Evolutionary conservation across 2,888 invertebrate genomes (phyloP).

Genomic region (Amaurobius ferox): DNA sequence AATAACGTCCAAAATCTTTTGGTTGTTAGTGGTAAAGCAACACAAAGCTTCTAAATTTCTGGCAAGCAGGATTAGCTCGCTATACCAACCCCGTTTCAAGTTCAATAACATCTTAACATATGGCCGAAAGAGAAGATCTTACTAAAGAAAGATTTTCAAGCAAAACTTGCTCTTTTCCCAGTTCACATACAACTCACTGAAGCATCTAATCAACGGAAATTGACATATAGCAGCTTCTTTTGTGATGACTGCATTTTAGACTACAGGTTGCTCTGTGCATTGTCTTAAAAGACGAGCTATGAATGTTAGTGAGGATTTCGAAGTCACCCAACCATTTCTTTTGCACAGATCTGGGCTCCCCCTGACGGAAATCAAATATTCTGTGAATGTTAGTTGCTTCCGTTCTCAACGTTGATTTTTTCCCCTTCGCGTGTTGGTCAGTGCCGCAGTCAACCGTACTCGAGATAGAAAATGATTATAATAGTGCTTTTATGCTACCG

Average conservation of each 20-base stretch:
- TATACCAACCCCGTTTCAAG: too few relatives aligned
- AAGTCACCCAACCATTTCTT: constrained; percentile 7
- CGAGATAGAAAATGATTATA: too few relatives aligned
- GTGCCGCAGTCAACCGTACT: neutral
- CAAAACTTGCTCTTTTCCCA: neutral
- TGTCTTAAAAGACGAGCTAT: neutral
- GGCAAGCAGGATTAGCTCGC: too few relatives aligned
- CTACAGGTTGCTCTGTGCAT: neutral
- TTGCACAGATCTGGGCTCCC: neutral
- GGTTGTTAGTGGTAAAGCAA: too few relatives aligned
- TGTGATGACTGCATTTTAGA: neutral
- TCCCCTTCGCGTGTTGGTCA: neutral
- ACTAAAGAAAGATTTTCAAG: neutral
- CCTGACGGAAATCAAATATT: neutral
- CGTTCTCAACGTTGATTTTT: neutral
- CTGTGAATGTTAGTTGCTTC: neutral
- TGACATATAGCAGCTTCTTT: neutral
- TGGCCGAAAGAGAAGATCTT: neutral
- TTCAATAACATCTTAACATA: too few relatives aligned
- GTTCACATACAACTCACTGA: neutral
- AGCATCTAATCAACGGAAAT: neutral
- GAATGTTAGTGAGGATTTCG: neutral
- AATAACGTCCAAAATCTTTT: too few relatives aligned
- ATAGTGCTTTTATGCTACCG: too few relatives aligned
- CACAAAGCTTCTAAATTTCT: too few relatives aligned